phyloP scores from a whole-genome alignment of 2,888 invertebrate species.

The Platycheirus albimanus region DNA sequence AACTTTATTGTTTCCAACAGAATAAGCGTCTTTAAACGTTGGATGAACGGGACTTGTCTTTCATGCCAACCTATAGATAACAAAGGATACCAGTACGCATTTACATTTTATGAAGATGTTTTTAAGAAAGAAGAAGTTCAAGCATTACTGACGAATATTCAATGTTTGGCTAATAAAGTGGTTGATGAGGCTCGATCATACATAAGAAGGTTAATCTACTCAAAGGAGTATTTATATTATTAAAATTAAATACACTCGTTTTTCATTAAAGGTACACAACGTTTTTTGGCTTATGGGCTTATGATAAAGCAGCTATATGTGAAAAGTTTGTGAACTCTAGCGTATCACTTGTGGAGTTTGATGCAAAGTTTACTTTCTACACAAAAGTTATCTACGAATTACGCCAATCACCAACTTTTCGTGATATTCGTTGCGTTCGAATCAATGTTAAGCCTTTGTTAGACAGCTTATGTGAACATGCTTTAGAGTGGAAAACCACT shows the following conservation, averaged over 20 bases:
- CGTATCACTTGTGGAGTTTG: slow-evolving; percentile 86
- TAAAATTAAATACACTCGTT: not conserved
- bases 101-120: slow-evolving; percentile 92
- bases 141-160: slow-evolving; percentile 86
- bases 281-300: slow-evolving; percentile 90
- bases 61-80: slow-evolving; percentile 85
- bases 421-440: slow-evolving; percentile 87
- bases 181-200: slow-evolving; percentile 87
- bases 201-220: slow-evolving; percentile 84
- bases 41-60: slow-evolving; percentile 93
- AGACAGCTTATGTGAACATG: slow-evolving; percentile 88
- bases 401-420: slow-evolving; percentile 84
- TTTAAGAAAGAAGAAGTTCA: slow-evolving; percentile 88
- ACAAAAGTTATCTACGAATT: slow-evolving; percentile 89
- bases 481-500: slow-evolving; percentile 90
- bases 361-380: slow-evolving; percentile 93
- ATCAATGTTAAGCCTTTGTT: slow-evolving; percentile 90
- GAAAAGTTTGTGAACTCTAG: slow-evolving; percentile 89
- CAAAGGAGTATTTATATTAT: slow-evolving; percentile 23
- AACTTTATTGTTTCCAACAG: slow-evolving; percentile 81
- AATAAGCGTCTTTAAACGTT: slow-evolving; percentile 90
- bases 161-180: slow-evolving; percentile 87
- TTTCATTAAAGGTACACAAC: slow-evolving; percentile 85
- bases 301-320: slow-evolving; percentile 89
- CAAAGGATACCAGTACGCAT: slow-evolving; percentile 84